Evolutionary conservation across 1,140 invertebrate genomes (phyloP).

Genomic region (Orius insidiosus): DNA sequence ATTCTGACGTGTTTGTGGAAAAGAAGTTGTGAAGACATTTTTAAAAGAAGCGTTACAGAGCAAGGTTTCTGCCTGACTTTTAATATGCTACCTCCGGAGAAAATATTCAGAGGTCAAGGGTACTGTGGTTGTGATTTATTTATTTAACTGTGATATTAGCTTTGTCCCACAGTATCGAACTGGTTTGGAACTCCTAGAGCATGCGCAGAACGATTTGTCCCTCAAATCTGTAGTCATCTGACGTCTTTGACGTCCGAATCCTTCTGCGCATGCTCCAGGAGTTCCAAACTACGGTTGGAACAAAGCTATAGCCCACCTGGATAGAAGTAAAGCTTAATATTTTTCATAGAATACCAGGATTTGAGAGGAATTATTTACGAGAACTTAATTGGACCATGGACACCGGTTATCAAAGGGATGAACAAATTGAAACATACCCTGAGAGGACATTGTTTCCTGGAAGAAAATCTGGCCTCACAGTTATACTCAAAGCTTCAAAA

Average conservation of each 20-base stretch:
- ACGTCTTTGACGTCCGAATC: too few relatives aligned
- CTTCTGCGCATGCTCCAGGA: too few relatives aligned
- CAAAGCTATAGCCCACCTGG: too few relatives aligned
- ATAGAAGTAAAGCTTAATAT: too few relatives aligned
- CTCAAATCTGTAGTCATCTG: too few relatives aligned
- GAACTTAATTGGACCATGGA: conserved; percentile 11
- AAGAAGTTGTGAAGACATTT: conserved; percentile 1
- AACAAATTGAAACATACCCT: conserved; percentile 3
- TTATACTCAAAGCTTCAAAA: conserved; percentile 1
- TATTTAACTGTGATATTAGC: conserved; percentile 1
- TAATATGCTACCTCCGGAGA: conserved; percentile 12
- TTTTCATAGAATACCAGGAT: background rate
- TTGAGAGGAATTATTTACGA: background rate
- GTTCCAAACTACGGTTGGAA: too few relatives aligned
- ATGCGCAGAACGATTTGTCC: too few relatives aligned
- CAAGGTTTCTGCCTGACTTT: conserved; percentile 16
- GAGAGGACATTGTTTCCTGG: conserved; percentile 5
- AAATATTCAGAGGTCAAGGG: background rate
- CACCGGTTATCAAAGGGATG: conserved; percentile 7
- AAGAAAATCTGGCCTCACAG: conserved; percentile 3
- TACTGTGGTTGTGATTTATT: background rate
- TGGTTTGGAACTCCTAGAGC: too few relatives aligned
- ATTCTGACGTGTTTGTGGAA: conserved; percentile 4
- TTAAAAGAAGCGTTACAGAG: conserved; percentile 7
- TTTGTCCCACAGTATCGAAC: too few relatives aligned